Base-by-base conservation (phyloP, 2,113 vertebrate species). In the Trochalopteron elliotii region DNA sequence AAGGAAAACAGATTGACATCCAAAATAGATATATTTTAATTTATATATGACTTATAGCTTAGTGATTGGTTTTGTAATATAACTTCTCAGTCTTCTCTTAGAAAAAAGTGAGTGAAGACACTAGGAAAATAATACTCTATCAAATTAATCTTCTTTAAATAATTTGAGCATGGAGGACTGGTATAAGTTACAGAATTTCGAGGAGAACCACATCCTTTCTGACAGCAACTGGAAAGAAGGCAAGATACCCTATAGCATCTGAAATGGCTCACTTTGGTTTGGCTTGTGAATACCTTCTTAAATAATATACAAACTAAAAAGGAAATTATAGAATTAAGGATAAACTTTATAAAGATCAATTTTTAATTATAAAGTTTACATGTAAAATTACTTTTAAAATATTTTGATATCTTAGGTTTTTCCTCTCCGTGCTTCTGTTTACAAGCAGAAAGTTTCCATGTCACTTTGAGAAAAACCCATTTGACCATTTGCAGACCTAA, bases 401-500 rank as follows among this genome's bases (percentile, higher is more conserved):
- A 20, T 53, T 45, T 83, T n/a, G 63, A 13, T 65, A 50, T 87
- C 42, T 87, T 60, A 63, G 40, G n/a, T 60, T 85, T 85, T 80
- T 83, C 17, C 22, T 39, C 37, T 49, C 52, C 42, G 11, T 59
- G 8, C 21, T 87, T 90, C 65, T 87, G 12, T 89, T 93, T 65
- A n/a, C 13, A 61, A 72, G 59, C 37, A 77, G 82, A 90, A 95
- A 69, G 85, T 78, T 71, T 64, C 50, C 50, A 76, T 60, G 57
- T 94, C 72, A 75, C 76, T 83, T 94, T 83, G 69, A 78, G 74
- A 88, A 86, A 91, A 81, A 89, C 72, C 83, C 87, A 40, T 94
- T 84, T 94, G 93, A 89, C 92, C 80, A 96, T 96, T 95, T 94
- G 83, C 91, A 97, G 96, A 96, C 82, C 59, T 97, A 96, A 97